Evolutionary conservation across 2,113 vertebrate species (phyloP), one percentile per base, ranked within the genome.

Genomic region (Leptobrachium ailaonicum): DNA sequence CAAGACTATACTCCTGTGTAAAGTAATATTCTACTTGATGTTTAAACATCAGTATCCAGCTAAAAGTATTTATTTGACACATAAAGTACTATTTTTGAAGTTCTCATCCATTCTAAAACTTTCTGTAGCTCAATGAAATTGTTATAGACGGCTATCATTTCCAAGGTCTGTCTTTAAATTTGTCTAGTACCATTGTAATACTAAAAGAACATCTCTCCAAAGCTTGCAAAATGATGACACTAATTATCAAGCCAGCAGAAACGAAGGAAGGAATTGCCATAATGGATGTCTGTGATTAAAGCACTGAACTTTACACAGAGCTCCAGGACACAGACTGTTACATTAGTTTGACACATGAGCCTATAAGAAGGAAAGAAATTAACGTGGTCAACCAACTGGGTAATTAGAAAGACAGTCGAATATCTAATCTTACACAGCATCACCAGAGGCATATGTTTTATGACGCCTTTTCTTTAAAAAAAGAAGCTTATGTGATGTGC

Each of bases 321-420:
- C 75, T 68, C 14, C 63, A 54, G 47, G 47, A 67, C 47, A 67
- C 56, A 76, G 74, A 41, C 75, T 68, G 47, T 67, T 76, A 68
- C 50, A 76, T 68, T 76, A 56, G 60, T 47, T 75, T 64, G 73
- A 66, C 73, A 75, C 73, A 75, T 75, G 60, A 50, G 47, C 45
- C 40, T 76, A 53, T 76, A 41, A 76, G 62, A 53, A 66, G 66
- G 63, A 76, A 67, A 66, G 42, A 67, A 76, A 76, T 54, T 54
- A 53, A 41, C 32, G 40, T 67, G 47, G 45, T 54, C 75, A 76
- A 56, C 75, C 75, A 54, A 76, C 63, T 76, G 63, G 63, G 75
- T 76, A 76, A 76, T 68, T 68, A 76, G 64, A 56, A 76, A n/a
- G 44, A 76, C 63, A 76, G 74, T 42, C 54, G 54, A 45, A 64